phyloP scores from a whole-genome alignment of 2,797 vertebrate species.

The Epinephelus malabaricus region DNA sequence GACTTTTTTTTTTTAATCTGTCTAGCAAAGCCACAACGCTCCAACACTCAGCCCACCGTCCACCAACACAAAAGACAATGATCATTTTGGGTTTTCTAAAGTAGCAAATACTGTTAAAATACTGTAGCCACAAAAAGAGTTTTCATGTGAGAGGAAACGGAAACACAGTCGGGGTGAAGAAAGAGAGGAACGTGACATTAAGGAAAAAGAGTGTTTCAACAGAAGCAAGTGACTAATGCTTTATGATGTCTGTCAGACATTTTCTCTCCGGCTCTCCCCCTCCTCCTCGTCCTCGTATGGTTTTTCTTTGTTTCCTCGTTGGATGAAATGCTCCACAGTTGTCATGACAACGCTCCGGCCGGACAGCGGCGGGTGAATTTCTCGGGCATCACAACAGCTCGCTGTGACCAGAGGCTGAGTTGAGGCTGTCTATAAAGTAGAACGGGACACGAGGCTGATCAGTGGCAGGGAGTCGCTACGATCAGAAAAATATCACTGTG shows the following conservation, averaged over 20 bases:
- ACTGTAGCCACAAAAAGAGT: conserved; percentile 64
- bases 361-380: conserved; percentile 53
- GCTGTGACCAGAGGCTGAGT: conserved; percentile 77
- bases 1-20: conserved; percentile 47
- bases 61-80: conserved; percentile 60
- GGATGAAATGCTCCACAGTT: conserved; percentile 60
- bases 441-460: background rate
- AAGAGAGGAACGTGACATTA: conserved; percentile 24
- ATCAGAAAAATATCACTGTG: background rate
- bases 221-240: conserved; percentile 47
- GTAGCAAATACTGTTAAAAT: conserved; percentile 75
- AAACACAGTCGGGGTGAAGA: conserved; percentile 41
- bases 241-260: conserved; percentile 42
- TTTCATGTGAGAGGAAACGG: conserved; percentile 54
- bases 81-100: conserved; percentile 61
- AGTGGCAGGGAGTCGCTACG: too few species aligned
- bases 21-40: conserved; percentile 62
- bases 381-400: conserved; percentile 79
- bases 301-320: conserved; percentile 32
- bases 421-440: conserved; percentile 75
- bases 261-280: conserved; percentile 30
- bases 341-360: conserved; percentile 67
- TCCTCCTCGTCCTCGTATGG: background rate
- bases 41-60: conserved; percentile 47
- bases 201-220: conserved; percentile 46